Base-by-base conservation (phyloP, 2,113 vertebrate species). In the Mormyrus iriodes region DNA sequence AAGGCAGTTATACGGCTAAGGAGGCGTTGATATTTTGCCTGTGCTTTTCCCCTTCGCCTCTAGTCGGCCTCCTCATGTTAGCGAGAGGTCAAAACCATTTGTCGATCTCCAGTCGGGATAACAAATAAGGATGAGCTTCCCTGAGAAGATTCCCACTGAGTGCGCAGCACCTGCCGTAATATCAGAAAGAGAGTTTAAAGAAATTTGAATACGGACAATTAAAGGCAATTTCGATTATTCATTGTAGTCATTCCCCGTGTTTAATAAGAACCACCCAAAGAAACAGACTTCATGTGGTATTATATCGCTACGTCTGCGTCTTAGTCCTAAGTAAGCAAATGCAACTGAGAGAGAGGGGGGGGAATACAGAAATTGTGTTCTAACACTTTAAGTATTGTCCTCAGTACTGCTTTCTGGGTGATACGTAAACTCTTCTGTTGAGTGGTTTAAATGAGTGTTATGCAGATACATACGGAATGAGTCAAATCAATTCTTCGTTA, bases 101-200 rank as follows among this genome's bases (percentile, higher is more conserved):
- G 95, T 96, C 94, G 94, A 94, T 94, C 95, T 95, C 94, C 95
- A 96, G 94, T 95, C 91, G 95, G 92, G 95, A 94, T 94, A 93
- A 94, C 96, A 95, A 96, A 95, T 95, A 94, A 95, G 95, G 93
- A 96, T 94, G 94, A 95, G 94, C 93, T 93, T 95, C 94, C 94
- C 94, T 92, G 93, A 93, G 94, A 93, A 93, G 94, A 92, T 55
- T 46, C 79, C 51, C 76, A 35, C 88, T 44, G 79, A 39, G 46
- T 39, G 35, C 24, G 24, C 79, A 83, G 79, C 79, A 89, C 88
- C 88, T 89, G 88, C 52, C 7, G 69, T 31, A 49, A 53, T 6
- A 39, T 17, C 76, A 42, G 42, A 84, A 58, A 88, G 42, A n/a
- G 31, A 15, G 42, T 53, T 19, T 53, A 52, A 88, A 82, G 17